Percentiles rank a stretch among this genome's conserved stretches.
Conservation (phyloP, 2,797 vertebrate species). For the Varecia variegata region DNA sequence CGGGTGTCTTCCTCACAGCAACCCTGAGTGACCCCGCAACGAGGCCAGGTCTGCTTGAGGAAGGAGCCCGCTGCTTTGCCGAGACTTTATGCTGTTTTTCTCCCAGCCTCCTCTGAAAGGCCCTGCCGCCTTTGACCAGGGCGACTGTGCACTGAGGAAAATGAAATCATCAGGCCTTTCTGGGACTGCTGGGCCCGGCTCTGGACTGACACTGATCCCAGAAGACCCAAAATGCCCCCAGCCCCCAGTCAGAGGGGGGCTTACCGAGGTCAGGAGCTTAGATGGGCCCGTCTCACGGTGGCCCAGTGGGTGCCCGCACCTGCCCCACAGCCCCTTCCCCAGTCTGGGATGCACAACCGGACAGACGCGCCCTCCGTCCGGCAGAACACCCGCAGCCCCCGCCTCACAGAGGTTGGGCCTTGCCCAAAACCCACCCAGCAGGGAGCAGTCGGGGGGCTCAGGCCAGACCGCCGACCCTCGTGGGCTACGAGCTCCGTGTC, state of each 20-base stretch:
- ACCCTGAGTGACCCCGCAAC: neutral
- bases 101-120: neutral
- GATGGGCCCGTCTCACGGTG: neutral
- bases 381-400: neutral
- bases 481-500: accelerated
- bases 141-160: neutral
- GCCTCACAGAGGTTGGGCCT: neutral
- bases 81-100: accelerated
- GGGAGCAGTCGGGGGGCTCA: too few species aligned
- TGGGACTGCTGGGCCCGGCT: neutral
- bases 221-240: accelerated
- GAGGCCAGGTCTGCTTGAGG: neutral
- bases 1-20: neutral
- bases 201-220: neutral
- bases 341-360: accelerated
- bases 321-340: neutral
- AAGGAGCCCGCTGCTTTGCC: neutral
- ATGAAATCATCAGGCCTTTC: too few species aligned
- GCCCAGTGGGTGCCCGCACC: neutral
- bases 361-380: accelerated
- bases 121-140: neutral
- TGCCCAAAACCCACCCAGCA: neutral
- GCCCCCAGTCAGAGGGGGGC: too few species aligned
- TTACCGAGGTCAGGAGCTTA: neutral
- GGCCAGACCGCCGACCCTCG: accelerated